Base-by-base conservation (phyloP, 1,140 invertebrate genomes). In the Lordiphosa stackelbergi region DNA sequence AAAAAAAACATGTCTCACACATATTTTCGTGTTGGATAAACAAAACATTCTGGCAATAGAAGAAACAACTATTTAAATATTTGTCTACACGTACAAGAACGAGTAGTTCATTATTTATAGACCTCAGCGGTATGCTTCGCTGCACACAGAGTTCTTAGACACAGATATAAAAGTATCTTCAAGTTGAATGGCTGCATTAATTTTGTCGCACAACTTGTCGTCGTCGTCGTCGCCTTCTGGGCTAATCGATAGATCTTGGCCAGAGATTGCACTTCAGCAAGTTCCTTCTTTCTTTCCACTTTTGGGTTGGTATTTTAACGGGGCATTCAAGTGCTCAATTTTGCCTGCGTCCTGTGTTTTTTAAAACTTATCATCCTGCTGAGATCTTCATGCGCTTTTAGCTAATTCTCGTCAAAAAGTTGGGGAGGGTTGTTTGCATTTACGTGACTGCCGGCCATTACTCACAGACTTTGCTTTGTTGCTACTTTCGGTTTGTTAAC, bases 401-500 rank as follows among this genome's bases (percentile, higher is more conserved):
- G 77, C 77, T 83, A 72, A 81, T 79, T 64, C 53, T 54, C 31
- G 52, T 54, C 41, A 42, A 71, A 10, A 64, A 42, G 35, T 11
- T 51, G 36, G 51, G 51, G 28, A 31, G 28, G 66, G 45, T 36
- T 58, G 40, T 8, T 62, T 31, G 60, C 53, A 49, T 53, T 78
- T 43, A 69, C 75, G 75, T 84, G 78, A 84, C 78, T 84, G 45
- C 24, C 36, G 35, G 74, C 78, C 84, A 84, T 84, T 84, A 84
- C 69, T 84, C 78, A 83, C 58, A 9, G 37, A 43, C 37, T 56
- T 57, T 66, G 74, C 51, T 41, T 57, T 78, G 70, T 81, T 83
- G 77, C 61, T 83, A 75, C 79, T 73, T 85, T 84, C 43, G 66
- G 78, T 84, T 84, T 79, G 73, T 78, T 78, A 84, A 84, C 79